Conservation (phyloP, 2,888 invertebrate genomes). For the Zele albiditarsus region DNA sequence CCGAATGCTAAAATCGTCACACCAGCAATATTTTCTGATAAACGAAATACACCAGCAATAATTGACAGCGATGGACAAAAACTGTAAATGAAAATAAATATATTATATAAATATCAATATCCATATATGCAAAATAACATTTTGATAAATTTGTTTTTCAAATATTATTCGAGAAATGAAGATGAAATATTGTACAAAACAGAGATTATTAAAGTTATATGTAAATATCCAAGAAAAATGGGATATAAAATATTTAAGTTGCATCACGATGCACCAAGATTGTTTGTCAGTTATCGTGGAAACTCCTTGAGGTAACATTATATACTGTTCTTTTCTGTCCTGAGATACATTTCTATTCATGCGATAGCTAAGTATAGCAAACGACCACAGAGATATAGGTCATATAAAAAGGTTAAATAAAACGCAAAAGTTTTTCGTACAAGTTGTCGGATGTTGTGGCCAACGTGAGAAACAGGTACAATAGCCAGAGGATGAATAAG, state of each 20-base stretch:
- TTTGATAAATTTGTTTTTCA: not conserved
- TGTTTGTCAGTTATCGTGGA: constrained; percentile 28
- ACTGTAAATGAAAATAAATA: constrained; percentile 61
- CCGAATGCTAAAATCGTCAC: constrained; percentile 83
- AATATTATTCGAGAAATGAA: not conserved
- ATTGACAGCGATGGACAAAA: constrained; percentile 76
- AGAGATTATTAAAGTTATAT: not conserved
- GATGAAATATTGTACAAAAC: not conserved
- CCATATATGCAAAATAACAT: not conserved
- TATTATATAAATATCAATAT: not conserved
- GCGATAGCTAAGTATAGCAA: not conserved
- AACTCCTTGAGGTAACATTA: constrained; percentile 4
- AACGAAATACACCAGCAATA: constrained; percentile 71
- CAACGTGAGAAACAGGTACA: constrained; percentile 75
- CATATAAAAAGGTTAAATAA: not conserved
- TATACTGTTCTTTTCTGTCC: not conserved
- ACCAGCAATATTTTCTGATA: constrained; percentile 77
- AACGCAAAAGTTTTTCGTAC: constrained; percentile 68
- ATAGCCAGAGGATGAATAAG: constrained; percentile 72
- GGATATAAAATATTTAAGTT: constrained; percentile 5
- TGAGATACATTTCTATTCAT: not conserved
- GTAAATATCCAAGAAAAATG: not conserved
- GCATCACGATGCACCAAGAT: constrained; percentile 2
- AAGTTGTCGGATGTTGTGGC: constrained; percentile 77
- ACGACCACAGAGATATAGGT: not conserved